phyloP scores from a whole-genome alignment of 1,140 invertebrate genomes.

The Sipha flava region DNA sequence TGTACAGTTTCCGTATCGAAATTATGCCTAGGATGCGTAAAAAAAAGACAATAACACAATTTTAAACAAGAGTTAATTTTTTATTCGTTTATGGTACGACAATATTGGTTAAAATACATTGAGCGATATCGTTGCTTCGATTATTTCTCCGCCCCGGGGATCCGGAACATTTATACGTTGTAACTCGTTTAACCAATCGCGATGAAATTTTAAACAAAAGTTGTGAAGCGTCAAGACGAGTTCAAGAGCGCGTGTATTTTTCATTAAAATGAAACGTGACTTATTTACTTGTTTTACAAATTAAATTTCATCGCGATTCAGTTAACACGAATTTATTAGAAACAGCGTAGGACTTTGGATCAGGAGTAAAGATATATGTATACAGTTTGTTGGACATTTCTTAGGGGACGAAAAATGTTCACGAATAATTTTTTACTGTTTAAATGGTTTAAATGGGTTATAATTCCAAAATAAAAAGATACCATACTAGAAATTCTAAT shows the following conservation, averaged over 20 bases:
- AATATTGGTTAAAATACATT: not conserved
- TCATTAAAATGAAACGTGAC: not conserved
- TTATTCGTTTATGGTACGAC: not conserved
- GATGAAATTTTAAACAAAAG: not conserved
- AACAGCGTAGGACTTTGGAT: not conserved
- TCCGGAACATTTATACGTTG: not conserved
- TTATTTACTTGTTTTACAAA: not conserved
- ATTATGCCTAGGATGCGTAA: not conserved
- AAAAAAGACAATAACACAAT: conserved; percentile 29
- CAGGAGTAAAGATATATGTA: too few relatives aligned
- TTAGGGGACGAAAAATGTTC: too few relatives aligned
- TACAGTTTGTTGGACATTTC: too few relatives aligned
- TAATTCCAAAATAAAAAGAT: too few relatives aligned
- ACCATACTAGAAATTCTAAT: too few relatives aligned
- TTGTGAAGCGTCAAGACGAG: not conserved
- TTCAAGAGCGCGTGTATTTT: not conserved
- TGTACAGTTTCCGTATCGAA: conserved; percentile 7
- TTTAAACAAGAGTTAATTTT: not conserved
- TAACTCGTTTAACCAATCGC: not conserved
- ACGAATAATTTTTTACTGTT: too few relatives aligned
- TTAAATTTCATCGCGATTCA: not conserved
- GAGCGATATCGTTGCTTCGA: not conserved
- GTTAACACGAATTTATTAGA: not conserved
- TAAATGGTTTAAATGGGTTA: too few relatives aligned
- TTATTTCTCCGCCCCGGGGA: not conserved